Evolutionary conservation across 2,888 invertebrate species (phyloP).

Genomic region (Fragum whitleyi): DNA sequence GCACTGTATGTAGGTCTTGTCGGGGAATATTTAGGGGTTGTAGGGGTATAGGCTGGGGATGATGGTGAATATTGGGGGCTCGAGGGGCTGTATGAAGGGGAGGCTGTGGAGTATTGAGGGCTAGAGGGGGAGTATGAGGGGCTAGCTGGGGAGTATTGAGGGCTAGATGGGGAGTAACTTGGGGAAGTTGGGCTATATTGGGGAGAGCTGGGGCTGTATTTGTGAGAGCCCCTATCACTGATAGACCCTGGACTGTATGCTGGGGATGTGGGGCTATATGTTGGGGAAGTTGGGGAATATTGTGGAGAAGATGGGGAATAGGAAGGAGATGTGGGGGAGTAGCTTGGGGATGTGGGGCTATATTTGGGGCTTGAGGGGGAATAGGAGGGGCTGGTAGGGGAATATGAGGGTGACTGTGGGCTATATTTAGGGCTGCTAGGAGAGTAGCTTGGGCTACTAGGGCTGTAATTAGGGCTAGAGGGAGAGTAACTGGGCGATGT

Average conservation of each 20-base stretch:
- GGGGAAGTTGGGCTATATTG: constrained; percentile 82
- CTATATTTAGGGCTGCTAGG: constrained; percentile 91
- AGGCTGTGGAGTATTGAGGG: constrained; percentile 84
- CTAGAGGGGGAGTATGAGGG: constrained; percentile 88
- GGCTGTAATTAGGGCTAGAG: constrained; percentile 86
- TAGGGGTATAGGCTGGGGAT: constrained; percentile 81
- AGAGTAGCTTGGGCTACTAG: constrained; percentile 88
- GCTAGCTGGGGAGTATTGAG: constrained; percentile 86
- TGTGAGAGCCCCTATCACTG: constrained; percentile 75
- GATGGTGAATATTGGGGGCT: constrained; percentile 86
- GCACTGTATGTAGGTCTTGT: constrained; percentile 85
- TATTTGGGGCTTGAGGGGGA: constrained; percentile 88
- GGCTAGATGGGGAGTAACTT: constrained; percentile 81
- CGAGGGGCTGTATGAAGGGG: constrained; percentile 89
- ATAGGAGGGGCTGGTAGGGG: constrained; percentile 92
- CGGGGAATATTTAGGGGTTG: constrained; percentile 88
- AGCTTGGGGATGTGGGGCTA: constrained; percentile 83
- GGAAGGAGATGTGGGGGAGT: constrained; percentile 83
- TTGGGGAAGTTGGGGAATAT: constrained; percentile 81
- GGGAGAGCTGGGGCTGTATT: constrained; percentile 81
- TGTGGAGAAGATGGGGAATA: constrained; percentile 85
- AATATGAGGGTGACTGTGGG: constrained; percentile 94
- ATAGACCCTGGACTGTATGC: constrained; percentile 79
- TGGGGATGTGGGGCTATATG: constrained; percentile 84
- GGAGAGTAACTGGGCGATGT: constrained; percentile 81